Evolutionary conservation across 2,113 vertebrate species (phyloP), one percentile per base, ranked within the genome.

Genomic region (Ailuropoda melanoleuca): DNA sequence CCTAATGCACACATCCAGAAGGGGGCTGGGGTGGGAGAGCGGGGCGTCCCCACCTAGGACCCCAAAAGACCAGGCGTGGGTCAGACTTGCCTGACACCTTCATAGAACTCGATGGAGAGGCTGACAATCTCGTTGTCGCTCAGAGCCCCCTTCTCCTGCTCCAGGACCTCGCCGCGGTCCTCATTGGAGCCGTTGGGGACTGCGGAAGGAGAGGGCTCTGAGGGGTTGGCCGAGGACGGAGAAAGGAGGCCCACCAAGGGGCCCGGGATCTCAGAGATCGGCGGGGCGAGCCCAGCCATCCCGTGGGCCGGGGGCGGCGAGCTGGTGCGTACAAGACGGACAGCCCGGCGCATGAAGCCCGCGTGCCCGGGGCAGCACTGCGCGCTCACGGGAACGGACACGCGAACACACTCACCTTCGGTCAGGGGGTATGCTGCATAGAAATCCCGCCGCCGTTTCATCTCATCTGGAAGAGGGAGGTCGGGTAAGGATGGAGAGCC

Each of bases 81-180:
- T 39, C 21, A 21, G 83, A 98, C 99, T 98, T 98, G 99, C 99
- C 99, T 99, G 86, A 98, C 98, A 43, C 99, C 99, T 96, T 99
- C 99, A 0, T 99, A 99, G 97, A 99, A 99, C 98, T 99, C 99
- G 37, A 99, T 99, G 97, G 99, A 99, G 80, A 99, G 99, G 94
- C 99, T 99, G 99, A 99, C 99, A 48, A 99, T 99, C 98, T 99
- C 99, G 0, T 99, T 99, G 15, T 99, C 99, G 0, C 99, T 98
- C 85, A 99, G 99, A 81, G 98, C 98, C 31, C 99, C 99, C 90
- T 99, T 99, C 96, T 99, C 99, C 96, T 99, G 98, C 98, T 99
- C 98, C 17, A 99, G 64, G 90, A 99, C 98, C 96, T 99, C 99
- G 7, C 99, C 98, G 0, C 99, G 98, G 34, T 99, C 99, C 92